Percentiles rank a stretch among this genome's conserved stretches.
Conservation (phyloP, 2,888 invertebrate species). For the Odontocerum albicorne region DNA sequence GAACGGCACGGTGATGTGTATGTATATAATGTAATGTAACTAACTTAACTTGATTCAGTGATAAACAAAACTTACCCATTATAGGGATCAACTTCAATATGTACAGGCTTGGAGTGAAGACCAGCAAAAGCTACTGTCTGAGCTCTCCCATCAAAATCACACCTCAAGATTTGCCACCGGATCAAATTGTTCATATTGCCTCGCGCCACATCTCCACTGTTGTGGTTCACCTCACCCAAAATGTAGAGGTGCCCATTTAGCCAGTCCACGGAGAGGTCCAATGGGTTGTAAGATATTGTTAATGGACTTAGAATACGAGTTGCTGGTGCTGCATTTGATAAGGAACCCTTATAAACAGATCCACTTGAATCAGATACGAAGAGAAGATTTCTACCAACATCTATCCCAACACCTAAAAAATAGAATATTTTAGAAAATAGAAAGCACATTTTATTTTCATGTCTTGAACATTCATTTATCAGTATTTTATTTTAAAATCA, state of each 20-base stretch:
- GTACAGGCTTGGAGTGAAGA: slow-evolving; percentile 69
- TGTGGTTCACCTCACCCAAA: slow-evolving; percentile 69
- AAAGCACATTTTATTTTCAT: no score
- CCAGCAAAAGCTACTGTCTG: slow-evolving; percentile 71
- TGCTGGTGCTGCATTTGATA: slow-evolving; percentile 44
- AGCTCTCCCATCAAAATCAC: slow-evolving; percentile 72
- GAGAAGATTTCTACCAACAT: slow-evolving; percentile 70
- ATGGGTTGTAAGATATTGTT: slow-evolving; percentile 63
- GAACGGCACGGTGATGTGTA: no score
- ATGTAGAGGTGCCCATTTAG: slow-evolving; percentile 82
- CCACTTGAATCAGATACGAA: slow-evolving; percentile 78
- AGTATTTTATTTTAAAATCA: no score
- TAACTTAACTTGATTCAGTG: no score
- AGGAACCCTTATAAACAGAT: slow-evolving; percentile 59
- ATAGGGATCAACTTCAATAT: slow-evolving; percentile 88
- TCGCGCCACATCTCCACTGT: slow-evolving; percentile 43
- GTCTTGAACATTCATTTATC: no score
- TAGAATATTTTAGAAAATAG: no score
- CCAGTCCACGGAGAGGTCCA: slow-evolving; percentile 86
- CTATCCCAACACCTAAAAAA: slow-evolving; percentile 71
- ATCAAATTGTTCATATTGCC: slow-evolving; percentile 42
- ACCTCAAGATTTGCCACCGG: slow-evolving; percentile 74
- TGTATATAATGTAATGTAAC: no score
- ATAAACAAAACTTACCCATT: slow-evolving; percentile 80
- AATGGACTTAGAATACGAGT: slow-evolving; percentile 59